Base-by-base conservation (phyloP, 2,113 vertebrate species). In the Phasianus colchicus region DNA sequence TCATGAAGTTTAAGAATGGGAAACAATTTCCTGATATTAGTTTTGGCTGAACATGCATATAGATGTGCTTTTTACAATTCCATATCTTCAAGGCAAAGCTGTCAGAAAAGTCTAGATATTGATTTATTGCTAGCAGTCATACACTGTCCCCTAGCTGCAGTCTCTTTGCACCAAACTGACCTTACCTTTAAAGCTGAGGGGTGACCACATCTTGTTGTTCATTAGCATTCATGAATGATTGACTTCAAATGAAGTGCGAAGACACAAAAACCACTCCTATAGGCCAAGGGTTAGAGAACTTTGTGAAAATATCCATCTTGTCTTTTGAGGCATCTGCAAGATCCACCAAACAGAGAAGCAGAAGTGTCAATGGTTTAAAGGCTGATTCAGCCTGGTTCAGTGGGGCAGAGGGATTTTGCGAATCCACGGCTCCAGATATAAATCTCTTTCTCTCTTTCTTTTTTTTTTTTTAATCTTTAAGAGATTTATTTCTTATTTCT, bases 271-370 rank as follows among this genome's bases (percentile, higher is more conserved):
- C 40, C 54, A 2, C 20, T 57, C 34, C 12, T 32, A 29, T 9
- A 18, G 13, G 32, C 65, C 40, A 19, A n/a, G 32, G 13, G 25
- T 73, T 65, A 38, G 15, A 50, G 8, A 58, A 38, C 0, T 2
- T 13, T 40, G 20, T 25, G 43, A 64, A 45, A 40, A 19, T 0
- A 0, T 7, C 36, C 25, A 38, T 47, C 5, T 81, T 66, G n/a
- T 77, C 36, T 52, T n/a, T 29, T 87, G 78, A 48, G 57, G 17
- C 11, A 34, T n/a, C 58, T 57, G 36, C 54, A 43, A 55, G 25
- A 52, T 27, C 50, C 77, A 32, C 22, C 30, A 82, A 50, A 24
- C 7, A 82, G 20, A 78, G 12, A 54, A 54, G 9, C 43, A 93
- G 60, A 82, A 12, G 8, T 48, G 42, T 43, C 42, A 43, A 15